These are phyloP conservation scores for Acanthosepion lycidas DNA, from an alignment of 2,888 invertebrate genomes.

Conservation along the genomic window DNA sequence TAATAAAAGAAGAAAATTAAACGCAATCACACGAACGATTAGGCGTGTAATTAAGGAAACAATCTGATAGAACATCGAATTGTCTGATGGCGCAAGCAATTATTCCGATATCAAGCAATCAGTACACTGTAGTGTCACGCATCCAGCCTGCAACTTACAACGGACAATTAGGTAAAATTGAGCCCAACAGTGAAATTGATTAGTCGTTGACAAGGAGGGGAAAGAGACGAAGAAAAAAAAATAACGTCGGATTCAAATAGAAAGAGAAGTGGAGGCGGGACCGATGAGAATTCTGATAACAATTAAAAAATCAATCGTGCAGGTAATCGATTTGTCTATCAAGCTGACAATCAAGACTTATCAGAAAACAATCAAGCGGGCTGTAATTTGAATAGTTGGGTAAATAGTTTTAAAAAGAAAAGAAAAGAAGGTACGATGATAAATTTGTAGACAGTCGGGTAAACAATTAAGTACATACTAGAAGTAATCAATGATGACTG, in stretches of 20 bases:
- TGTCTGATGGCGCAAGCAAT: conserved; percentile 33
- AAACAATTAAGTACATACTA: background rate
- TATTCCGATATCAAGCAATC: conserved; percentile 33
- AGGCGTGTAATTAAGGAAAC: conserved; percentile 33
- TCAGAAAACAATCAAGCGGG: background rate
- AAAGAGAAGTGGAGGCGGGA: no score
- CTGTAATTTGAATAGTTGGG: background rate
- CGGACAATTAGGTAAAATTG: background rate
- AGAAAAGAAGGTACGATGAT: background rate
- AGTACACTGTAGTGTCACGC: background rate
- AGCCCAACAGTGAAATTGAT: background rate
- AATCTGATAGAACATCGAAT: background rate
- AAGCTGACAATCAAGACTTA: background rate
- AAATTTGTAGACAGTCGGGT: background rate
- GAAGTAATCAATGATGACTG: background rate
- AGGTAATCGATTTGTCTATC: background rate
- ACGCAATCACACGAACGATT: conserved; percentile 33
- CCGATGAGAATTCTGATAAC: background rate
- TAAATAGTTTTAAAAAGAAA: background rate
- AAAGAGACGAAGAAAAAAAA: background rate
- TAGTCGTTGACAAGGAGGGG: background rate
- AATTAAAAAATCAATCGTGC: conserved; percentile 8
- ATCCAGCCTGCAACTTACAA: background rate
- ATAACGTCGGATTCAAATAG: background rate
- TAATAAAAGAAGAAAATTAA: conserved; percentile 23